Evolutionary conservation across 1,140 invertebrate genomes (phyloP).

Genomic region (Macrostomum lignano): DNA sequence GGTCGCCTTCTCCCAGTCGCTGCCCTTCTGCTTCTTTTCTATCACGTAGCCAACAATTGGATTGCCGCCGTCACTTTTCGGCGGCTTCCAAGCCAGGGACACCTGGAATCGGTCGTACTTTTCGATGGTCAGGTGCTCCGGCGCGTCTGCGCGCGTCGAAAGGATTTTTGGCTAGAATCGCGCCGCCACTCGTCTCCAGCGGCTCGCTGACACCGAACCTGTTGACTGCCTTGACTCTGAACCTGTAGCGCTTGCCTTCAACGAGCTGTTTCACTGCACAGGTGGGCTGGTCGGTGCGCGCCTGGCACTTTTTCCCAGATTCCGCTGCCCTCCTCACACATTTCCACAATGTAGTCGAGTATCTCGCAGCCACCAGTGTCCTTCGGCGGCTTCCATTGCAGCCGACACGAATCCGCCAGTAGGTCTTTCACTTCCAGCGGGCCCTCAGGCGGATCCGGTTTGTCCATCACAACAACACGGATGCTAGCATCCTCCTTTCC

Average conservation of each 20-base stretch:
- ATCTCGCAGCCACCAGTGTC: conserved; percentile 85
- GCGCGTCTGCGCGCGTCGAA: conserved; percentile 78
- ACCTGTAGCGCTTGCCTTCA: conserved; percentile 74
- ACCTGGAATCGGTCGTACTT: conserved; percentile 68
- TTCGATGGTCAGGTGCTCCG: conserved; percentile 59
- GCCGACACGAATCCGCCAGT: conserved; percentile 52
- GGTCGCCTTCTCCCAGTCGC: conserved; percentile 60
- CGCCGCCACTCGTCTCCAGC: conserved; percentile 51
- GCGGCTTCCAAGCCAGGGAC: conserved; percentile 63
- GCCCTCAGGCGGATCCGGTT: conserved; percentile 55
- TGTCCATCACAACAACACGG: conserved; percentile 63
- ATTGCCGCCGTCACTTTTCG: conserved; percentile 60
- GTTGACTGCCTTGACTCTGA: conserved; percentile 81
- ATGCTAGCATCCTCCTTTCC: conserved; percentile 71
- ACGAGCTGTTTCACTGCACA: conserved; percentile 65
- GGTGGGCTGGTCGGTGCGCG: conserved; percentile 49
- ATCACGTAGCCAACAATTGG: conserved; percentile 70
- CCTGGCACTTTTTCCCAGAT: conserved; percentile 62
- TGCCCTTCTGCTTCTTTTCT: conserved; percentile 54
- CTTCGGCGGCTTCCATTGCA: conserved; percentile 65
- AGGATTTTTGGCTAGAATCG: conserved; percentile 66
- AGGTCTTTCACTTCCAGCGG: conserved; percentile 60
- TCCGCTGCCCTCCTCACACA: conserved; percentile 50
- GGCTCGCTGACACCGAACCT: conserved; percentile 79
- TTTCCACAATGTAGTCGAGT: conserved; percentile 55